Conservation (phyloP, 2,888 invertebrate species). For the Metalampra italica region DNA sequence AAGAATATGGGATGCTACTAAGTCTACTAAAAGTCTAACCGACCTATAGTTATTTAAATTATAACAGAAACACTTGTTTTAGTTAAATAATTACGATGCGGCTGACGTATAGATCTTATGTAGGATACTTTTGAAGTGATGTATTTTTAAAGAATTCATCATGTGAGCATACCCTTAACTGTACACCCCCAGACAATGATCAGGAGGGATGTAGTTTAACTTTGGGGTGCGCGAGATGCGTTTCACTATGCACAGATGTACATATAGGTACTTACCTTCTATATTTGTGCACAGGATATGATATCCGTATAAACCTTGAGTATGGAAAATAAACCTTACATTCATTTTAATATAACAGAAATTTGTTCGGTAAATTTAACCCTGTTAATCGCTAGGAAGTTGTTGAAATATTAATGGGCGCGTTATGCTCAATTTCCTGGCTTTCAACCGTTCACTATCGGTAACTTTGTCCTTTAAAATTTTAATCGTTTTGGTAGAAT, state of each 20-base stretch:
- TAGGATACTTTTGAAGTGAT: too few species aligned
- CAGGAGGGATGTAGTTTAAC: slow-evolving; percentile 45
- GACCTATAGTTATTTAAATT: too few species aligned
- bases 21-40: too few species aligned
- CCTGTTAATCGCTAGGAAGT: slow-evolving; percentile 63
- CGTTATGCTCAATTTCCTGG: slow-evolving; percentile 75
- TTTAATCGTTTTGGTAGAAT: slow-evolving; percentile 14
- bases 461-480: slow-evolving; percentile 54
- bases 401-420: slow-evolving; percentile 71
- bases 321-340: slow-evolving; percentile 4
- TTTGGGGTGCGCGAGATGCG: slow-evolving; percentile 59
- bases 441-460: slow-evolving; percentile 66
- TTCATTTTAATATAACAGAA: slow-evolving; percentile 8
- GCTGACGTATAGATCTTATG: too few species aligned
- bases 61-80: too few species aligned
- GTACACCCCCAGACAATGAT: slow-evolving; percentile 40
- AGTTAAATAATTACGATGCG: too few species aligned
- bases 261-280: neutral
- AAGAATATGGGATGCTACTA: too few species aligned
- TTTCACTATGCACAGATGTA: slow-evolving; percentile 34
- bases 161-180: slow-evolving; percentile 32
- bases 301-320: slow-evolving; percentile 10
- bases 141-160: slow-evolving; percentile 4
- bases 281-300: neutral
- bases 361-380: slow-evolving; percentile 17